Evolutionary conservation across 1,140 invertebrate species (phyloP).

Genomic region (Drosophila lacertosa): DNA sequence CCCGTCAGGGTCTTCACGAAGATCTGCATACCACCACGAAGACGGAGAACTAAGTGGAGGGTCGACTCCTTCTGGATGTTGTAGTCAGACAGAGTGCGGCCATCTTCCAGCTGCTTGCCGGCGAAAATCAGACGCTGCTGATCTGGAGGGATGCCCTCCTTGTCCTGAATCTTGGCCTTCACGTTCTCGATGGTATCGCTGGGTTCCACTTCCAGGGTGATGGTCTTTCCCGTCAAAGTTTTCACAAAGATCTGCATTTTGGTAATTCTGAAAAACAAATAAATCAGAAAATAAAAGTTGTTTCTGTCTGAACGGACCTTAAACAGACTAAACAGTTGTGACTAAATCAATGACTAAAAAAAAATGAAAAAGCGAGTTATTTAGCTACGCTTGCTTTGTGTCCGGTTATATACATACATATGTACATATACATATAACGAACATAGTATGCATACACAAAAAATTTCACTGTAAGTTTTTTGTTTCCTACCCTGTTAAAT

Average conservation of each 20-base stretch:
- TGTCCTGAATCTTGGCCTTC: conserved; percentile 91
- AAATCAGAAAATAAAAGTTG: conserved; percentile 4
- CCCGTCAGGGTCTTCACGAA: conserved; percentile 93
- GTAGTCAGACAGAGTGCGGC: conserved; percentile 89
- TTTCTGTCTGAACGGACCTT: not conserved
- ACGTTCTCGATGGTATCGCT: conserved; percentile 94
- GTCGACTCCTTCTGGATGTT: conserved; percentile 88
- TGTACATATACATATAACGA: not conserved
- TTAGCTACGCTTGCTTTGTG: conserved; percentile 21
- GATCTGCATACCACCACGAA: conserved; percentile 88
- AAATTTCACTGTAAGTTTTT: no score
- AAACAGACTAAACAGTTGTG: not conserved
- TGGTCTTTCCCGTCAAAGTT: conserved; percentile 93
- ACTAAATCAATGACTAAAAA: not conserved
- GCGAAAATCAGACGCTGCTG: conserved; percentile 91
- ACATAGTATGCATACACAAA: not conserved
- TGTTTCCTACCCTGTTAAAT: conserved; percentile 20
- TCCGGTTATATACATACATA: not conserved
- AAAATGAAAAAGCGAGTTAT: not conserved
- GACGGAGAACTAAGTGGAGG: conserved; percentile 87
- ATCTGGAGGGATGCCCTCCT: conserved; percentile 90
- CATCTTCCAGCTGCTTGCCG: conserved; percentile 93
- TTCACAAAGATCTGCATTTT: conserved; percentile 92
- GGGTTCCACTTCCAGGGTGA: conserved; percentile 92
- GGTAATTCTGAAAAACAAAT: not conserved